Evolutionary conservation across 2,113 vertebrate genomes (phyloP).

Genomic region (Chroicocephalus ridibundus): DNA sequence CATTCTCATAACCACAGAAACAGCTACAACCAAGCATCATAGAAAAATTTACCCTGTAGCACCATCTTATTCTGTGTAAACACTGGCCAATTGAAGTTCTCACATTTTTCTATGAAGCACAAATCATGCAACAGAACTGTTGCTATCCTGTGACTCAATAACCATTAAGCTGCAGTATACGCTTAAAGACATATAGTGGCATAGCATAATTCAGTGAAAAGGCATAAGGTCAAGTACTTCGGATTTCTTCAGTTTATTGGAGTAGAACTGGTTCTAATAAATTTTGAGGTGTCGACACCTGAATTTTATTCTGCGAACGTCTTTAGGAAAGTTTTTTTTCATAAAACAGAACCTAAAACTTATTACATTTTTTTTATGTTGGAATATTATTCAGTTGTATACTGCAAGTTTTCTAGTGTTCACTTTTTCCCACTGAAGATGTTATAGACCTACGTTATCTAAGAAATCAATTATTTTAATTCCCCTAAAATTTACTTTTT

Average conservation of each 20-base stretch:
- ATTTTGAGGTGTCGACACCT: not conserved
- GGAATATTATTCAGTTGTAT: not conserved
- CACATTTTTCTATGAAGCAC: not conserved
- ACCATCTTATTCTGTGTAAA: not conserved
- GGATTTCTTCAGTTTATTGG: not conserved
- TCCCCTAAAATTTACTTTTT: not conserved
- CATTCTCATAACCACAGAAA: not conserved
- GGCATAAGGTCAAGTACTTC: not conserved
- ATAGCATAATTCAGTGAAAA: not conserved
- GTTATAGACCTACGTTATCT: not conserved
- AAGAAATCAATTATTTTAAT: not conserved
- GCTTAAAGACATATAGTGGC: not conserved
- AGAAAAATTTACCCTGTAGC: not conserved
- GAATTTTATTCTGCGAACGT: not conserved
- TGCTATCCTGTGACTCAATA: not conserved
- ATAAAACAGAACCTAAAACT: not conserved
- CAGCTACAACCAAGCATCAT: not conserved
- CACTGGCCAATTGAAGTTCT: not conserved
- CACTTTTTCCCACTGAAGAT: not conserved
- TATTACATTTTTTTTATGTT: not conserved
- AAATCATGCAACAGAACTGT: not conserved
- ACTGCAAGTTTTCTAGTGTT: not conserved
- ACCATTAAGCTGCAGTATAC: not conserved
- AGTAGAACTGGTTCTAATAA: not conserved
- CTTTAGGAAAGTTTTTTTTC: not conserved